Percentiles rank a stretch among this genome's conserved stretches.
Conservation (phyloP, 1,140 invertebrate species). For the Maniola jurtina region DNA sequence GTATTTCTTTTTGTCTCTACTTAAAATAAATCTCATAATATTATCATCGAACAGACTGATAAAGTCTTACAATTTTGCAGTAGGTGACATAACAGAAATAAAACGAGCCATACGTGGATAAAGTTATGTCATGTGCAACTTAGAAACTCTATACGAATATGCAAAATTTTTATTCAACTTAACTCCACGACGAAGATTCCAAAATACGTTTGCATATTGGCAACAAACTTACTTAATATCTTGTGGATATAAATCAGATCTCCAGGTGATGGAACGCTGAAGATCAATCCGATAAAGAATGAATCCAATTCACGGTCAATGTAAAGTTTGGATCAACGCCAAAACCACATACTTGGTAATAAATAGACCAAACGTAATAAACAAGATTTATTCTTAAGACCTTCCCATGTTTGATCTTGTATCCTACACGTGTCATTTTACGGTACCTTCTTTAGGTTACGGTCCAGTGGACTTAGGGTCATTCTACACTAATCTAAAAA, state of each 20-base stretch:
- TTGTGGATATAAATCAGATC: slow-evolving; percentile 12
- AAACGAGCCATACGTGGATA: too few relatives aligned
- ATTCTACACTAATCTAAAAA: too few relatives aligned
- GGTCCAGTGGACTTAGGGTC: not conserved
- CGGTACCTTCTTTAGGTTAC: slow-evolving; percentile 6
- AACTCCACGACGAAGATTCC: not conserved
- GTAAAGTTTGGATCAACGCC: slow-evolving; percentile 25
- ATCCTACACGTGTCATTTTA: slow-evolving; percentile 13
- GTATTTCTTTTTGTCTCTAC: too few relatives aligned
- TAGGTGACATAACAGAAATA: too few relatives aligned
- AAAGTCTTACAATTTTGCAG: too few relatives aligned
- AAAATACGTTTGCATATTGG: slow-evolving; percentile 8
- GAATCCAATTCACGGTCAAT: slow-evolving; percentile 30
- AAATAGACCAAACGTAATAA: slow-evolving; percentile 31
- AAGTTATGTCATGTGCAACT: not conserved
- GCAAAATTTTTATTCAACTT: not conserved
- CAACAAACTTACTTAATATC: slow-evolving; percentile 7
- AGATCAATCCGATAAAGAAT: slow-evolving; percentile 22
- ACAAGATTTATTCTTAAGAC: slow-evolving; percentile 27
- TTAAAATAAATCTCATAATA: too few relatives aligned
- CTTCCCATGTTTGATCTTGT: slow-evolving; percentile 16
- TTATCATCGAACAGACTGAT: too few relatives aligned
- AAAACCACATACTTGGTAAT: slow-evolving; percentile 26
- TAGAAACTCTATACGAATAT: not conserved
- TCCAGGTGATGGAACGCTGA: slow-evolving; percentile 12